Conservation (phyloP, 1,140 invertebrate genomes). For the Zaprionus tsacasi region DNA sequence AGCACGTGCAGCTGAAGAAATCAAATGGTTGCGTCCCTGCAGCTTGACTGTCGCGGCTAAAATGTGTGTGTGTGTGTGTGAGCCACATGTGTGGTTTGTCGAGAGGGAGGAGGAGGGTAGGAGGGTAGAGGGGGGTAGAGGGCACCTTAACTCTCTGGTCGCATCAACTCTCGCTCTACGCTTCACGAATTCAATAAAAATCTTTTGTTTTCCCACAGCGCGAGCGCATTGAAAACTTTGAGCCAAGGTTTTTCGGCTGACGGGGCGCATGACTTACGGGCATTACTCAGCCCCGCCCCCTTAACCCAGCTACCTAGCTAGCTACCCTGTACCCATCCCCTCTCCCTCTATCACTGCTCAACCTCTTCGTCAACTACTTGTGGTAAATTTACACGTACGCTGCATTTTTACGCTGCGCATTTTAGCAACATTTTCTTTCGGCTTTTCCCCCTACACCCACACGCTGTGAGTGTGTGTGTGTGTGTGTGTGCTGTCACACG, state of each 20-base stretch:
- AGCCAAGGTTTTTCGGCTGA: constrained; percentile 71
- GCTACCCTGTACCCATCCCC: background rate
- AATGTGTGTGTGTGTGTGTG: constrained; percentile 23
- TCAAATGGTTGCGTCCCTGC: constrained; percentile 44
- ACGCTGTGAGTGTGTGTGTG: constrained; percentile 4
- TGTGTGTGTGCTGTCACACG: constrained; percentile 31
- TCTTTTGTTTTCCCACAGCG: constrained; percentile 71
- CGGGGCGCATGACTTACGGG: constrained; percentile 65
- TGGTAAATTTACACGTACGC: constrained; percentile 79
- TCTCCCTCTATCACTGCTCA: background rate
- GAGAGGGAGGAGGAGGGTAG: background rate
- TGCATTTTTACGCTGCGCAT: constrained; percentile 69
- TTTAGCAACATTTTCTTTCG: constrained; percentile 65
- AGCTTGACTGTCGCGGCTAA: constrained; percentile 75
- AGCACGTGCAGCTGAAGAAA: constrained; percentile 45
- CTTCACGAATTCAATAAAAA: constrained; percentile 79
- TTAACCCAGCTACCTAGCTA: background rate
- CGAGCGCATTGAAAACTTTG: constrained; percentile 74
- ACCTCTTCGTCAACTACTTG: constrained; percentile 49
- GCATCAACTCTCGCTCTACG: constrained; percentile 52
- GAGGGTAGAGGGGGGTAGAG: background rate
- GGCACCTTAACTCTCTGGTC: background rate
- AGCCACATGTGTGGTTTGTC: constrained; percentile 21
- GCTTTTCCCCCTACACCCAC: constrained; percentile 14
- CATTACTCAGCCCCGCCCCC: background rate